A percentile compares a stretch with the other conserved stretches of the same genome.
phyloP scores from a whole-genome alignment of 2,888 invertebrate species.

The Euspilapteryx auroguttella region DNA sequence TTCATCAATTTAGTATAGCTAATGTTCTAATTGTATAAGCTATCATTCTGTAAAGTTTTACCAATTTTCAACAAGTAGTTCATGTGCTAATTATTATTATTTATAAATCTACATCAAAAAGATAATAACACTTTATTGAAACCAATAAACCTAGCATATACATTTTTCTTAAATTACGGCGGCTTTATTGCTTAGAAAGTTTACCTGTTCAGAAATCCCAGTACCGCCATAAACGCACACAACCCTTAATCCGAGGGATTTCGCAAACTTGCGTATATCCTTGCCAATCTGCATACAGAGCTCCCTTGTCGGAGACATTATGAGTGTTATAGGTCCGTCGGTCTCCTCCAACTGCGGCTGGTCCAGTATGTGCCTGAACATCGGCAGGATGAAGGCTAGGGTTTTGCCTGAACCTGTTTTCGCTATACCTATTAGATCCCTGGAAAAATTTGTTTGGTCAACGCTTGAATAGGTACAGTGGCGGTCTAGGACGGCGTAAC shows the following conservation, averaged over 20 bases:
- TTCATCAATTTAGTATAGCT: no score
- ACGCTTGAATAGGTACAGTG: no score
- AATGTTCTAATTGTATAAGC: no score
- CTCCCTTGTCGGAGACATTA: constrained; percentile 98
- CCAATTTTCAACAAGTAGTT: no score
- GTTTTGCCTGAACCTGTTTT: constrained; percentile 99
- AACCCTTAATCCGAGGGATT: constrained; percentile 79
- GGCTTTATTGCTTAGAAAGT: no score
- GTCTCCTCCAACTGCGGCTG: constrained; percentile 93
- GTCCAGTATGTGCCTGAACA: constrained; percentile 95
- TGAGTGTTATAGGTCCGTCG: constrained; percentile 95
- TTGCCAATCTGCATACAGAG: constrained; percentile 98
- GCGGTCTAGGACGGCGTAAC: no score
- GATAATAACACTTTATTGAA: no score
- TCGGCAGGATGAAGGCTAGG: constrained; percentile 94
- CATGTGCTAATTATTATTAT: no score
- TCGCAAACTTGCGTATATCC: constrained; percentile 95
- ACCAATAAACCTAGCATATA: no score
- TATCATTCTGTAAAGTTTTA: no score
- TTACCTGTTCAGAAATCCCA: constrained; percentile 85
- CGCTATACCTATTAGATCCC: constrained; percentile 96
- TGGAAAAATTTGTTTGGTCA: constrained; percentile 19
- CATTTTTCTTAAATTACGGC: no score
- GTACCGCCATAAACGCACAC: constrained; percentile 99
- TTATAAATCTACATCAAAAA: no score